Percentiles rank a stretch among this genome's conserved stretches.
Conservation (phyloP, 2,888 invertebrate genomes). For the Rhimphoctona megacephalus region DNA sequence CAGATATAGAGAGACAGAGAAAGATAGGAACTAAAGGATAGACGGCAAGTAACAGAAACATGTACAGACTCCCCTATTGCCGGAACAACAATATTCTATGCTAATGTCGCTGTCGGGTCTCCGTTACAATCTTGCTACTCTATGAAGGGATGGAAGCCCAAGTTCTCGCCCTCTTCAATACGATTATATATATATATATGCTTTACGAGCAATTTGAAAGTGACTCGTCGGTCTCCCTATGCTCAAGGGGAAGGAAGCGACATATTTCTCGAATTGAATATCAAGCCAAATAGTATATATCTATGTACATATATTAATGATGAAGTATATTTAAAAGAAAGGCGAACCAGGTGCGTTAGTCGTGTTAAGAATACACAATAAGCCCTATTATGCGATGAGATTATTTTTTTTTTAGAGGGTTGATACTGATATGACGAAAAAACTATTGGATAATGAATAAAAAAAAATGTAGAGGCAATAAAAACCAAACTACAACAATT, state of each 20-base stretch:
- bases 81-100: conserved; percentile 77
- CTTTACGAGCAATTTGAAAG: conserved; percentile 52
- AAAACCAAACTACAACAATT: background rate
- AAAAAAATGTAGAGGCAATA: background rate
- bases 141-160: conserved; percentile 64
- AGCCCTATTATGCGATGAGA: background rate
- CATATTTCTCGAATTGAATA: conserved; percentile 70
- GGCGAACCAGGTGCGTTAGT: conserved; percentile 43
- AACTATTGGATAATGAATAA: background rate
- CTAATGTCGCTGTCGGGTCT: conserved; percentile 74
- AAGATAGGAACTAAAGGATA: conserved; percentile 42
- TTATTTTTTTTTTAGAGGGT: conserved; percentile 9
- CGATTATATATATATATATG: background rate
- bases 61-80: conserved; percentile 65
- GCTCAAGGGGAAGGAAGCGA: conserved; percentile 45
- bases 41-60: conserved; percentile 49
- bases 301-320: conserved; percentile 16
- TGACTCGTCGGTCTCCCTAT: conserved; percentile 44
- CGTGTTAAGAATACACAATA: conserved; percentile 45
- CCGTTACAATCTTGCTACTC: conserved; percentile 78
- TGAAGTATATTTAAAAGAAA: conserved; percentile 52
- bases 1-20: conserved; percentile 43
- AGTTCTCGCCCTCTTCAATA: conserved; percentile 52
- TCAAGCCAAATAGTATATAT: conserved; percentile 42
- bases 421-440: background rate